These are phyloP conservation scores for Ispidina picta DNA, from an alignment of 2,797 vertebrate species.

Conservation along the genomic window DNA sequence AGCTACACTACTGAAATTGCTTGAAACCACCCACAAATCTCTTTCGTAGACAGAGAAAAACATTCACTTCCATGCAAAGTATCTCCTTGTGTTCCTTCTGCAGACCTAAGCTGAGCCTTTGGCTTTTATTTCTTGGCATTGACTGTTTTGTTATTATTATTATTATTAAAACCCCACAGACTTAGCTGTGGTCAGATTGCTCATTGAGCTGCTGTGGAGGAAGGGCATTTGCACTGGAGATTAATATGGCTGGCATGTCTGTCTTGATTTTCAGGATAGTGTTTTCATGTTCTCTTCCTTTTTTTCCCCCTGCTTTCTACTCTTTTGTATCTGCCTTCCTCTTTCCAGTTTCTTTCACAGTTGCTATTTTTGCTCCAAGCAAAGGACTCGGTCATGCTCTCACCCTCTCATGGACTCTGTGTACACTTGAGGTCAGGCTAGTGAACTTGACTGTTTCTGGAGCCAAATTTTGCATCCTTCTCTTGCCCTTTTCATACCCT, in stretches of 20 bases:
- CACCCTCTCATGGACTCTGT: not conserved
- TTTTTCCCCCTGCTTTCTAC: constrained; percentile 35
- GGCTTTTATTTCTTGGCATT: not conserved
- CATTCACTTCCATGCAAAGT: not conserved
- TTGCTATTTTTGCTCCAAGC: constrained; percentile 9
- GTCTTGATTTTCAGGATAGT: constrained; percentile 16
- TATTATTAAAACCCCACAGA: not conserved
- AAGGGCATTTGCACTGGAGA: constrained; percentile 6
- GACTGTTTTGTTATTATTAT: not conserved
- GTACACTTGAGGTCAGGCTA: constrained; percentile 7
- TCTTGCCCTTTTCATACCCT: not conserved
- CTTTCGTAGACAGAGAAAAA: not conserved
- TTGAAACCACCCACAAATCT: constrained; percentile 42
- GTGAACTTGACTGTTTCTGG: not conserved
- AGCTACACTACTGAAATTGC: not conserved
- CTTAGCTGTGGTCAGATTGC: not conserved
- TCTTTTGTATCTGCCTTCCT: constrained; percentile 43
- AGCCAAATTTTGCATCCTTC: not conserved
- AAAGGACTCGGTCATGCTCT: constrained; percentile 19
- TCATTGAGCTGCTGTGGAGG: not conserved
- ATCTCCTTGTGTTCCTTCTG: not conserved
- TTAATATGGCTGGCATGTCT: constrained; percentile 36
- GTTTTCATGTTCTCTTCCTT: constrained; percentile 55
- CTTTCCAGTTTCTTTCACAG: constrained; percentile 11
- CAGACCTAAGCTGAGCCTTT: not conserved